phyloP scores from a whole-genome alignment of 2,797 vertebrate species.

The Aphelocoma californica region DNA sequence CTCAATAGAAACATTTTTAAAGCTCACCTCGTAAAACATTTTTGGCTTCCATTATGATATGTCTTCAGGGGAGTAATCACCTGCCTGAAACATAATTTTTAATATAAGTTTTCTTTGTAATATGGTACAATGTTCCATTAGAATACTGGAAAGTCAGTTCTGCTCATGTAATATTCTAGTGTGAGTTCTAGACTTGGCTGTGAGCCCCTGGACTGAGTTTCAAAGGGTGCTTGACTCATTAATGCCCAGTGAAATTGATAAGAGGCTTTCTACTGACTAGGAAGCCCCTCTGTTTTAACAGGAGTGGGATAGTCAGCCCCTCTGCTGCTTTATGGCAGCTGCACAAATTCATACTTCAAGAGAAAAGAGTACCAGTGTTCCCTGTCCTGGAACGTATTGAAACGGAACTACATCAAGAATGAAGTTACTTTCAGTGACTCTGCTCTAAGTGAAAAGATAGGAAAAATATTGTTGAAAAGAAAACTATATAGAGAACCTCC shows the following conservation, averaged over 20 bases:
- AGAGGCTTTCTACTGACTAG: background rate
- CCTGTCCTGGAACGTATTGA: background rate
- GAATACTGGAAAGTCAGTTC: background rate
- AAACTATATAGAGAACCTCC: background rate
- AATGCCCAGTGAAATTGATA: background rate
- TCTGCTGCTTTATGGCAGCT: background rate
- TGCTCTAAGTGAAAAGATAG: background rate
- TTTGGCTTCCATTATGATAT: conserved; percentile 49
- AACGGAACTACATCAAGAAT: background rate
- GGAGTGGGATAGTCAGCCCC: background rate
- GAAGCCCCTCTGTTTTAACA: background rate
- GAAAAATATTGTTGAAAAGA: background rate
- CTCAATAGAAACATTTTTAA: conserved; percentile 63
- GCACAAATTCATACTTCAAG: background rate
- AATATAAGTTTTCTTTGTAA: conserved; percentile 41
- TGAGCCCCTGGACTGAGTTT: background rate
- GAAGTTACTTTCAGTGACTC: background rate
- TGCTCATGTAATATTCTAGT: background rate
- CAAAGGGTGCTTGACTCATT: background rate
- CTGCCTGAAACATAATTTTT: conserved; percentile 58
- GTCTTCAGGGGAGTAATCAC: conserved; percentile 49
- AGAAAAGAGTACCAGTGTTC: background rate
- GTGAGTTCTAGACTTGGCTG: background rate
- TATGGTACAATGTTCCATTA: background rate
- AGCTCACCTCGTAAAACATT: conserved; percentile 49